A percentile compares a stretch with the other conserved stretches of the same genome.
Evolutionary conservation across 2,797 vertebrate species (phyloP).

Genomic region (Gymnodraco acuticeps): DNA sequence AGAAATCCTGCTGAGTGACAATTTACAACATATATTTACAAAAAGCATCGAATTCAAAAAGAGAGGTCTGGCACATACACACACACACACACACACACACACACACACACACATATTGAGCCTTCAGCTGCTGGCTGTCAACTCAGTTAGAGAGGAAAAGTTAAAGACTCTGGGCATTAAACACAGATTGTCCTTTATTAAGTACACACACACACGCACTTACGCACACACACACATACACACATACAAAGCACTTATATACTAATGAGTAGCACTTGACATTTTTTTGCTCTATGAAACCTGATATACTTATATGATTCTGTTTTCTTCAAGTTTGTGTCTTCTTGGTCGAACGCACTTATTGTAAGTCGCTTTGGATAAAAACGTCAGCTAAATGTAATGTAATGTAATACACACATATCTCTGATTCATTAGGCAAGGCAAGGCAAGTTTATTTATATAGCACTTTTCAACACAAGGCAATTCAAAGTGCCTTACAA

Average conservation of each 20-base stretch:
- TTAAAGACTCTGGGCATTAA: constrained; percentile 50
- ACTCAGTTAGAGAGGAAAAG: constrained; percentile 19
- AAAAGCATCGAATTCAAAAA: constrained; percentile 11
- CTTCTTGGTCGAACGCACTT: too few relatives aligned
- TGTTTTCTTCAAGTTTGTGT: too few relatives aligned
- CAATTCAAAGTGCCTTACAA: too few relatives aligned
- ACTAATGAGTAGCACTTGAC: too few relatives aligned
- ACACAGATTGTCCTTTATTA: constrained; percentile 40
- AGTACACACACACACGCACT: background rate
- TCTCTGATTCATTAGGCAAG: constrained; percentile 52
- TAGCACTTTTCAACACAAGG: too few relatives aligned
- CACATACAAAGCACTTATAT: too few relatives aligned
- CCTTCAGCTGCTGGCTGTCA: constrained; percentile 49
- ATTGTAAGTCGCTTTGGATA: too few relatives aligned
- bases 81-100: background rate
- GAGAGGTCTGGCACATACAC: background rate
- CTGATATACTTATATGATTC: too few relatives aligned
- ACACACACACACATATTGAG: background rate
- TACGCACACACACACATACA: constrained; percentile 9
- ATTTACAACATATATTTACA: constrained; percentile 7
- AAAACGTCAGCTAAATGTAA: too few relatives aligned
- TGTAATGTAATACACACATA: background rate
- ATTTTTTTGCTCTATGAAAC: too few relatives aligned
- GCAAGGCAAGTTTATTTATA: too few relatives aligned
- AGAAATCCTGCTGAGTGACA: background rate